phyloP scores from a whole-genome alignment of 2,113 vertebrate species.

The Stegostoma tigrinum region DNA sequence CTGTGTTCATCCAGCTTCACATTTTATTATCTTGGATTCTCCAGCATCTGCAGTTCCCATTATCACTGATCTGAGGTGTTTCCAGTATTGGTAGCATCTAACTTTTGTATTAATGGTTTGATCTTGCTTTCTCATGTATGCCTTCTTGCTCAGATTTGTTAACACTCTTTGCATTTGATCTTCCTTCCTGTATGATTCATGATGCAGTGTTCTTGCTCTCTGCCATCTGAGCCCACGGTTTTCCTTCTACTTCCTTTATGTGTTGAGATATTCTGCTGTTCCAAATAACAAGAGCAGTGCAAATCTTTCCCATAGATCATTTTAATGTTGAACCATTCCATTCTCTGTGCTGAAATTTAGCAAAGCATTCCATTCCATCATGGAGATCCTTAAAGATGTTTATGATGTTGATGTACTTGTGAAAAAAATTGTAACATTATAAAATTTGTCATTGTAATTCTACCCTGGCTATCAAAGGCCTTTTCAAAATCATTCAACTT shows the following conservation, averaged over 20 bases:
- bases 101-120: background rate
- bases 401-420: background rate
- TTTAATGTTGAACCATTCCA: background rate
- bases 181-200: background rate
- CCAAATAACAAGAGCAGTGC: background rate
- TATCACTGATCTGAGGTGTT: too few species aligned
- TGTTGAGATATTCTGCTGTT: background rate
- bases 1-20: too few species aligned
- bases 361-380: background rate
- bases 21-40: too few species aligned
- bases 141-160: background rate
- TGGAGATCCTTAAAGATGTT: background rate
- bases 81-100: background rate
- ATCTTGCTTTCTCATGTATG: background rate
- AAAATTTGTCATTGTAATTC: background rate
- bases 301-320: background rate
- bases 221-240: background rate
- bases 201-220: background rate
- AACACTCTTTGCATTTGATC: background rate
- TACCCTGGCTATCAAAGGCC: background rate
- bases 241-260: background rate
- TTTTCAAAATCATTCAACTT: constrained; percentile 3
- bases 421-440: background rate
- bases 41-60: too few species aligned
- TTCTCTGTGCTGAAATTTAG: background rate